Base-by-base conservation (phyloP, 2,797 vertebrate species). In the Gouania willdenowi region DNA sequence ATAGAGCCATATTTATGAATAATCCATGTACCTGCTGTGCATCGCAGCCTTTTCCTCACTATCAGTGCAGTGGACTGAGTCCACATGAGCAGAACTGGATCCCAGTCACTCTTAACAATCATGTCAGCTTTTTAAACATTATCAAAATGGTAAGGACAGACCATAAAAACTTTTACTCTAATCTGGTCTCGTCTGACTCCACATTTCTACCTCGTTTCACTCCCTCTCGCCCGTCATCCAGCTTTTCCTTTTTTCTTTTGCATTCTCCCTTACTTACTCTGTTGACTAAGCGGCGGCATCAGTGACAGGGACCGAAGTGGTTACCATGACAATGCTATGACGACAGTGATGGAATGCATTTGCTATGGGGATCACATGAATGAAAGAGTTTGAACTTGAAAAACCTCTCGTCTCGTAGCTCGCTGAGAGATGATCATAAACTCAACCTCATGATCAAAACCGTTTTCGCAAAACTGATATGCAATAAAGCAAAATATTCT, bases 1-100 rank as follows among this genome's bases (percentile, higher is more conserved):
- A 79, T 80, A 83, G 79, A 67, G 40, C 65, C 59, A 33, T 30
- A 17, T 35, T 45, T 76, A 81, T 86, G 49, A 82, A 83, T 85
- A 81, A 85, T 81, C 39, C 78, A 85, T 82, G 71, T 62, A 63
- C 75, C 73, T 71, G 72, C 80, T 82, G 77, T 69, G 78, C 64
- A 59, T 68, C 57, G 41, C 44, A 34, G 60, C 33, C 59, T 46
- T 60, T 53, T 41, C 44, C 27, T 62, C 54, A 45, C 56, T 50
- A 62, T 66, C 52, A 60, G 63, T 62, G 47, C 51, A 66, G 60
- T 43, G 57, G 34, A 28, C 13, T 13, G 3, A 25, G 34, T 58
- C 45, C 28, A 47, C 30, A 27, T 49, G 41, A 58, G 53, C 47
- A 55, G 41, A 44, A 32, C 25, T 10, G 34, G 49, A 31, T 29